phyloP scores from a whole-genome alignment of 2,113 vertebrate genomes.

The Formicarius rufipectus region DNA sequence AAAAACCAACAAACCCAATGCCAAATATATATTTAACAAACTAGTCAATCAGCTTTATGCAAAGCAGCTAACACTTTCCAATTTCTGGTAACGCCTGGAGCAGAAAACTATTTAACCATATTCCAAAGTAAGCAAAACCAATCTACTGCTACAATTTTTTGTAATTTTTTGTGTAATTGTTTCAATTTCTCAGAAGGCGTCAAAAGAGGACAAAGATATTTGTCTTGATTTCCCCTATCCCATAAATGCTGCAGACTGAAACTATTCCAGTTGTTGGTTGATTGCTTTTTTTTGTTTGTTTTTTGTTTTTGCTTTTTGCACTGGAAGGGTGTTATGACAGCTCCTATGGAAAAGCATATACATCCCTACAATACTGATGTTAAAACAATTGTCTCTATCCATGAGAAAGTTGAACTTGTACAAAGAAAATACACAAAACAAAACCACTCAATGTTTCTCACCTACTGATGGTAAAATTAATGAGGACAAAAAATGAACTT shows the following conservation, averaged over 20 bases:
- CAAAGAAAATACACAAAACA: background rate
- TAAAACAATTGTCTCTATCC: background rate
- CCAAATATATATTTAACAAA: background rate
- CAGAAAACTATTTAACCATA: background rate
- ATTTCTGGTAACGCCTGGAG: background rate
- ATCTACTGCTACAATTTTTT: background rate
- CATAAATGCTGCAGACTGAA: background rate
- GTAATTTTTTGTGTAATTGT: background rate
- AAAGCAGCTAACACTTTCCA: background rate
- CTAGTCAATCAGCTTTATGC: background rate
- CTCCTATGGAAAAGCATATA: background rate
- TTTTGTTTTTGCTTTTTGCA: too few relatives aligned
- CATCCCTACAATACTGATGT: background rate
- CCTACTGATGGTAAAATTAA: background rate
- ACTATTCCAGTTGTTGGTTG: background rate
- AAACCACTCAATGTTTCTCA: background rate
- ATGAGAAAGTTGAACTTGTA: background rate
- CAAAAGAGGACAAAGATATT: background rate
- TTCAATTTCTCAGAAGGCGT: conserved; percentile 23
- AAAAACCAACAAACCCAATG: too few relatives aligned
- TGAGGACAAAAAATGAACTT: background rate
- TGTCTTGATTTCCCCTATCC: background rate
- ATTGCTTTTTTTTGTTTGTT: too few relatives aligned
- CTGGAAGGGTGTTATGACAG: background rate
- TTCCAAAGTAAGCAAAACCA: background rate